phyloP scores from a whole-genome alignment of 1,140 invertebrate genomes.

The Pogonomyrmex barbatus region DNA sequence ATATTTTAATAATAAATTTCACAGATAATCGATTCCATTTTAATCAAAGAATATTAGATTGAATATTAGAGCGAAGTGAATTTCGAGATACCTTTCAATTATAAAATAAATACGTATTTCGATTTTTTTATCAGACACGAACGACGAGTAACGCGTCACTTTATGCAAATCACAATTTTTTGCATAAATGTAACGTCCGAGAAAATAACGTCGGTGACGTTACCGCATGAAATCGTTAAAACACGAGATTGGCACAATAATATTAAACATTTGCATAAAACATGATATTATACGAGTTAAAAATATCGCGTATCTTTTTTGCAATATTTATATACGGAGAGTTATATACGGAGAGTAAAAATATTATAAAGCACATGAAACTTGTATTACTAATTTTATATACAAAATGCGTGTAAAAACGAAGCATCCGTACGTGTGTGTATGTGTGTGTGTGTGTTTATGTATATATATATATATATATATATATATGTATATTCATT shows the following conservation, averaged over 20 bases:
- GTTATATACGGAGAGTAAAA: background rate
- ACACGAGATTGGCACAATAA: conserved; percentile 20
- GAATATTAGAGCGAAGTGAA: conserved; percentile 12
- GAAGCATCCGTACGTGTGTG: too few species aligned
- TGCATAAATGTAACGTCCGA: conserved; percentile 29
- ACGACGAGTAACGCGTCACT: background rate
- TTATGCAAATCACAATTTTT: conserved; percentile 40
- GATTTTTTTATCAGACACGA: background rate
- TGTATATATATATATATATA: too few species aligned
- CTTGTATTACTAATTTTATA: background rate
- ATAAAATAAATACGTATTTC: background rate
- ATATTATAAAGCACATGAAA: background rate
- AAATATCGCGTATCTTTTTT: conserved; percentile 27
- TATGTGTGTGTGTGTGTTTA: too few species aligned
- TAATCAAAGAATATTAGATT: background rate
- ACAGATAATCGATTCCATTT: background rate
- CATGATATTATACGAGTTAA: conserved; percentile 9
- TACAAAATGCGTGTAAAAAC: background rate
- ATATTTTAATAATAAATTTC: conserved; percentile 20
- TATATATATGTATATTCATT: background rate
- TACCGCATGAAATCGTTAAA: conserved; percentile 14
- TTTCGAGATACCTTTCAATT: conserved; percentile 8
- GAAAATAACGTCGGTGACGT: background rate
- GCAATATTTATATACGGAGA: background rate
- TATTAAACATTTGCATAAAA: conserved; percentile 42